Conservation (phyloP, 2,888 invertebrate genomes). For the Zelleria hepariella region DNA sequence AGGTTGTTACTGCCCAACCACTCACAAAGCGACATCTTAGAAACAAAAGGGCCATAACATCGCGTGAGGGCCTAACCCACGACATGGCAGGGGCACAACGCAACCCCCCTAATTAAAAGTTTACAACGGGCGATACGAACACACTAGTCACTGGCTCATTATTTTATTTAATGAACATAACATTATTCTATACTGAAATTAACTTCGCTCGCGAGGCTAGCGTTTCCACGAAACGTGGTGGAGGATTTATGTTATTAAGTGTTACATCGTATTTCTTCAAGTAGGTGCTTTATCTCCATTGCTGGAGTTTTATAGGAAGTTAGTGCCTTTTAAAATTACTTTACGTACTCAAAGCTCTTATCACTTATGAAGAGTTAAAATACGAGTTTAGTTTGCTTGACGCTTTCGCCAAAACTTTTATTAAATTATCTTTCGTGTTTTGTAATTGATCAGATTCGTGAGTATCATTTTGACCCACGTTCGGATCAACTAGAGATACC, state of each 20-base stretch:
- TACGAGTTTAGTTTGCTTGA: too few relatives aligned
- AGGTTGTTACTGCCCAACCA: too few relatives aligned
- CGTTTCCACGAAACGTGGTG: not conserved
- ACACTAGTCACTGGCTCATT: not conserved
- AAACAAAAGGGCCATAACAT: not conserved
- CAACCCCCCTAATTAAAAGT: conserved; percentile 56
- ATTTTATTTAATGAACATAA: not conserved
- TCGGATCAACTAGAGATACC: too few relatives aligned
- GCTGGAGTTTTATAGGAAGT: too few relatives aligned
- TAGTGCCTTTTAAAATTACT: too few relatives aligned
- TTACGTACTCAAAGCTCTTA: too few relatives aligned
- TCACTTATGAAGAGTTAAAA: too few relatives aligned
- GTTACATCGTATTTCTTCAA: not conserved
- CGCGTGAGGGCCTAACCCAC: not conserved
- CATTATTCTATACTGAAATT: not conserved
- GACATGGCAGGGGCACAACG: conserved; percentile 12
- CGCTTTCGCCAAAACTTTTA: too few relatives aligned
- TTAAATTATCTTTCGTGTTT: too few relatives aligned
- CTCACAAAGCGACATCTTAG: too few relatives aligned
- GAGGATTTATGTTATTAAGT: not conserved
- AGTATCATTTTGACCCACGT: too few relatives aligned
- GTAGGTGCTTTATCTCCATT: not conserved
- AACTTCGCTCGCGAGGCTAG: not conserved
- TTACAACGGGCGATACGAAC: conserved; percentile 23
- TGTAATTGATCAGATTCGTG: too few relatives aligned